phyloP scores from a whole-genome alignment of 2,113 vertebrate genomes.

The Microtus pennsylvanicus region DNA sequence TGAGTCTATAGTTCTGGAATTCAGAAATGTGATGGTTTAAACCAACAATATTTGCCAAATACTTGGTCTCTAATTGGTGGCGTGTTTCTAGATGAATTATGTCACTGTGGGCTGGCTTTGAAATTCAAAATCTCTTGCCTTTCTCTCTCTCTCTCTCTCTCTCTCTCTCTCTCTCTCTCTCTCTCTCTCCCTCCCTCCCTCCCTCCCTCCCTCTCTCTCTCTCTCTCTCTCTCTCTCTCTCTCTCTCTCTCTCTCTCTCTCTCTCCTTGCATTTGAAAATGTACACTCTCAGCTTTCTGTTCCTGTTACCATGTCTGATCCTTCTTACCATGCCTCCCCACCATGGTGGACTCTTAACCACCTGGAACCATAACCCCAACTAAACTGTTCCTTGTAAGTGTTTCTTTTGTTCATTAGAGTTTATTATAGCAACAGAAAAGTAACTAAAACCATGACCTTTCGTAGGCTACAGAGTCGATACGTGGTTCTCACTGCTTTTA shows the following conservation, averaged over 20 bases:
- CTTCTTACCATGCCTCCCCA: background rate
- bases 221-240: background rate
- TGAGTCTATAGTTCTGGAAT: conserved; percentile 10
- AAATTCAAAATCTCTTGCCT: background rate
- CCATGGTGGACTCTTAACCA: background rate
- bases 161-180: background rate
- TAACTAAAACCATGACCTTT: background rate
- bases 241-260: background rate
- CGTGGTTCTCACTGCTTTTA: too few species aligned
- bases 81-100: background rate
- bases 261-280: background rate
- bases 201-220: too few species aligned
- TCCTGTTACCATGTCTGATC: background rate
- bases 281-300: background rate
- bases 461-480: too few species aligned
- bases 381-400: background rate
- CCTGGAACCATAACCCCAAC: background rate
- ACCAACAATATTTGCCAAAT: background rate
- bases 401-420: background rate
- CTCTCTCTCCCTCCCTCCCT: background rate
- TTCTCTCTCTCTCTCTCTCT: background rate
- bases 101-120: background rate
- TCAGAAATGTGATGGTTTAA: background rate
- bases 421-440: background rate
- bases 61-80: background rate